These are phyloP conservation scores for Euphysa ruthae DNA, from an alignment of 30 jellyfish, hydroid and myxozoan genomes.

Conservation along the genomic window DNA sequence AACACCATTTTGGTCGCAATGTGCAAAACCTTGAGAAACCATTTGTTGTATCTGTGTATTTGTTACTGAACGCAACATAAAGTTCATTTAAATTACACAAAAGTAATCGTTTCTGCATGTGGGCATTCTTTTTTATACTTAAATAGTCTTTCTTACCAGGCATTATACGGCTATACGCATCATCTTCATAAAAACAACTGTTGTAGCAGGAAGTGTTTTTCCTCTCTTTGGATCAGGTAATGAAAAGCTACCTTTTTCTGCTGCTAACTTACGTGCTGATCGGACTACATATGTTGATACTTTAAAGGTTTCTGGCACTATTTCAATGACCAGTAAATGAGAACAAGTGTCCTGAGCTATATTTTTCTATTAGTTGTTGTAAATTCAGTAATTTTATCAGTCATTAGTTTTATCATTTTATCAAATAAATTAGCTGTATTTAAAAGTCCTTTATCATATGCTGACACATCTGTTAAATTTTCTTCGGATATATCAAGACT, in stretches of 20 bases:
- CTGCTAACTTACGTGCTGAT: conserved; percentile 15
- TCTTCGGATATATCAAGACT: not conserved
- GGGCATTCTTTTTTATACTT: conserved; percentile 22
- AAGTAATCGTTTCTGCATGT: conserved; percentile 25
- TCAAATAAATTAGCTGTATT: not conserved
- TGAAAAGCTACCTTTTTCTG: conserved; percentile 16
- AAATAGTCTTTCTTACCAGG: conserved; percentile 57
- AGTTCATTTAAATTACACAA: conserved; percentile 46
- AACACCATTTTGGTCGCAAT: conserved; percentile 53
- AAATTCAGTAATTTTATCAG: not conserved
- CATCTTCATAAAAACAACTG: conserved; percentile 6
- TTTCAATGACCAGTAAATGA: too few relatives aligned
- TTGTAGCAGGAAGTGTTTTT: not conserved
- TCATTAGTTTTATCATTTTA: not conserved
- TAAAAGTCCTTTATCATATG: not conserved
- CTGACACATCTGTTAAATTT: not conserved
- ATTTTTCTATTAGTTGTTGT: too few relatives aligned
- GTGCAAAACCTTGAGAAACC: conserved; percentile 47
- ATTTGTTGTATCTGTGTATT: conserved; percentile 9
- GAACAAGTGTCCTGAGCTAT: too few relatives aligned
- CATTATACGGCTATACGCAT: conserved; percentile 17
- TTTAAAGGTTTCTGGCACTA: not conserved
- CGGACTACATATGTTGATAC: conserved; percentile 18
- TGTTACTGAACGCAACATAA: conserved; percentile 16
- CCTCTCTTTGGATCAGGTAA: conserved; percentile 15